Evolutionary conservation across 2,113 vertebrate genomes (phyloP), one percentile per base, ranked within the genome.

Genomic region (Anser brachyrhynchus): DNA sequence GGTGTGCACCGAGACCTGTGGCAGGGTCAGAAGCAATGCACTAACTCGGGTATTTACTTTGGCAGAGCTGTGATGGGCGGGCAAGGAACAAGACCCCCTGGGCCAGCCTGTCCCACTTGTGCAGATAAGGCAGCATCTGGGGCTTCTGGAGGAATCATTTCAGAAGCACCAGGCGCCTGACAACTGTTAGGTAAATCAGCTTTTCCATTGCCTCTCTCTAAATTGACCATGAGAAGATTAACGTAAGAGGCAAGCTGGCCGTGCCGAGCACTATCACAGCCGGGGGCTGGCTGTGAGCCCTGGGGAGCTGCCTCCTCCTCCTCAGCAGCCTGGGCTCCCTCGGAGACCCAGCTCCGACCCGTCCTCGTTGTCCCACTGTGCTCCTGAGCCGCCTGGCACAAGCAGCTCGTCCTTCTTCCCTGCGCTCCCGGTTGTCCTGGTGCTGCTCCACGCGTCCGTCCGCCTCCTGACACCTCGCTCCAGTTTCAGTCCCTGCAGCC

Each of bases 181-280:
- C 59, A 37, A 4, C 67, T n/a, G 1, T 52, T 44, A 51, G 43
- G 66, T 35, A 44, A 44, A 65, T 15, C 43, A 6, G 66, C 33
- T 43, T 23, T 49, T 43, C 66, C 35, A 29, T 8, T 72, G 52
- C 33, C 28, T 35, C 13, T 57, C 76, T 55, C 37, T 25, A 35
- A 81, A 51, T 13, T 0, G 1, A 6, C 51, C 4, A 28, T 13
- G 31, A 14, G 43, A 37, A 44, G 70, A 74, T 43, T 58, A 66
- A 35, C 43, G 2, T 2, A 76, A 81, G 75, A 84, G 93, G 95
- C 93, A 79, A 31, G 79, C 90, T 82, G 92, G 75, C 43, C 79
- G 66, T 65, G 7, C 13, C 8, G 82, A 33, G 5, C 10, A 5
- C 26, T 1, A n/a, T 31, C 59, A 51, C 13, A 64, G 39, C 0